Base-by-base conservation (phyloP, 2,888 invertebrate genomes). In the Listrodromus nycthemerus region DNA sequence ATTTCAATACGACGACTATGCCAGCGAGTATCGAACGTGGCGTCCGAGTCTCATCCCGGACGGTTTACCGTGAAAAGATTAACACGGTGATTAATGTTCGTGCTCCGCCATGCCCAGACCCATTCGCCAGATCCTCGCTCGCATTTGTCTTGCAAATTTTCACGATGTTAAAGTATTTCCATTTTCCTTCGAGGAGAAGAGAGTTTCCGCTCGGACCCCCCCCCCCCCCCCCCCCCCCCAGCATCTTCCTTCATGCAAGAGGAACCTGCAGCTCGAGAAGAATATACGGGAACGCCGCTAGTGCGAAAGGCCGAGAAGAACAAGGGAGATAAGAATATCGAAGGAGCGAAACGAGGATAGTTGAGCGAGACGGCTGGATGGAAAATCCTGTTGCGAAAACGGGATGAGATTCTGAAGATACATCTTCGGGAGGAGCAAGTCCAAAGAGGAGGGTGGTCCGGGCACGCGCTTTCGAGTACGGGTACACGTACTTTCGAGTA, bases 121-220 rank as follows among this genome's bases (percentile, higher is more conserved):
- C 7, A 16, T 50, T 67, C 65, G 50, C 55, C 66, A 41, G 76
- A 77, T 84, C 81, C 80, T 67, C 45, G 50, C 69, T 80, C 69
- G 81, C 82, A 86, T 87, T 87, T 83, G 86, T 87, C 84, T 87
- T 85, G 85, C 85, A 87, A 87, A 87, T 86, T 87, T 85, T 81
- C 81, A 65, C 83, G 82, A 84, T 81, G 82, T 70, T 75, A 87
- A 87, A 85, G 80, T 85, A 85, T 87, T 86, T 85, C 82, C 86
- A 87, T 86, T 87, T 86, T 85, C 81, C 73, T 58, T 67, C 61
- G 66, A 10, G 30, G 45, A 75, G 65, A 30, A 48, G 16, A 10
- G 69, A 8, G 45, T 21, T 50, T 50, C 50, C 50, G n/a, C 50
- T 5, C 50, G 3, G n/a, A n/a, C n/a, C n/a, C n/a, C 0, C 41